Evolutionary conservation across 2,113 vertebrate species (phyloP).

Genomic region (Psilopsiagon aurifrons): DNA sequence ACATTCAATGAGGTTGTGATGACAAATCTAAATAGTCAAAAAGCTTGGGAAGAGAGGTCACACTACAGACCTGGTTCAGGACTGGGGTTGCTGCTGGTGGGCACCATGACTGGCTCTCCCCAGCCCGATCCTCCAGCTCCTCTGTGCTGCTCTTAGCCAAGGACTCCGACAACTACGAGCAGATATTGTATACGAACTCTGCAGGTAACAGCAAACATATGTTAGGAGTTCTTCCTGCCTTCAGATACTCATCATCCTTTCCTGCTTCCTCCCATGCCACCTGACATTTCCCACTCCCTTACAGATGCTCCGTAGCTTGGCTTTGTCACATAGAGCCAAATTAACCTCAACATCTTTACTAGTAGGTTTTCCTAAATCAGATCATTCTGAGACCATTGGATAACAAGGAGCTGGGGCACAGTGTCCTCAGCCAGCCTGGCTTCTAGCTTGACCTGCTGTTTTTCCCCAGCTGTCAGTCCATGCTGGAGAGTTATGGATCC

Average conservation of each 20-base stretch:
- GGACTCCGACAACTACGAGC: neutral
- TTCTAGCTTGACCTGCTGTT: neutral
- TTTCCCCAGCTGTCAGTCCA: neutral
- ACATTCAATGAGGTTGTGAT: neutral
- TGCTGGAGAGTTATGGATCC: too few species aligned
- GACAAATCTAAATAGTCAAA: neutral
- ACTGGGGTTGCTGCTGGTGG: neutral
- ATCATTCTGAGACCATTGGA: neutral
- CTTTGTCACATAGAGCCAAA: neutral
- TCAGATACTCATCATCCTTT: neutral
- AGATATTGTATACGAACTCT: neutral
- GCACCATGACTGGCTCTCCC: neutral
- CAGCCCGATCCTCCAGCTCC: neutral
- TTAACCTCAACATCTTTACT: neutral
- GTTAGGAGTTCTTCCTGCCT: neutral
- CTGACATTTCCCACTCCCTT: neutral
- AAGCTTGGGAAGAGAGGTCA: neutral
- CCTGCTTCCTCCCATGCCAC: neutral
- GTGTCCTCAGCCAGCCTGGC: neutral
- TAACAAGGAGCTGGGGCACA: neutral
- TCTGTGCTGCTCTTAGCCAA: neutral
- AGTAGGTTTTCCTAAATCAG: neutral
- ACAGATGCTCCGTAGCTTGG: neutral
- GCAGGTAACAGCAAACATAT: neutral
- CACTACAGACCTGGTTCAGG: neutral